These are phyloP conservation scores for Drosophila subpulchrella DNA, from an alignment of 1,140 invertebrate genomes.

Conservation along the genomic window DNA sequence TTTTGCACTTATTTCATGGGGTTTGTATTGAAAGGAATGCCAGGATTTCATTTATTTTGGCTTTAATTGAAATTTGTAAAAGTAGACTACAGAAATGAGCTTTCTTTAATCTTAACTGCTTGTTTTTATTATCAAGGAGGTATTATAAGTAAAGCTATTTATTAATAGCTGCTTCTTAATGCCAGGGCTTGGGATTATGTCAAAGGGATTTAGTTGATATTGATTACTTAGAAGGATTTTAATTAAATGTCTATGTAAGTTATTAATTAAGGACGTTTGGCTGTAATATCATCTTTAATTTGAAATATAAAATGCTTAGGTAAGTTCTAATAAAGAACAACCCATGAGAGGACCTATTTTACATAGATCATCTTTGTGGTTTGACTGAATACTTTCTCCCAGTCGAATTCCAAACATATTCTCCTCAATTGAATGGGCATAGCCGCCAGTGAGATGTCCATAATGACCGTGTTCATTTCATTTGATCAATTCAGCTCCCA, in stretches of 20 bases:
- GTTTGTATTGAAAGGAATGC: not conserved
- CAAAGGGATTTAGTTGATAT: no score
- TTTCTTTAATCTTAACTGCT: not conserved
- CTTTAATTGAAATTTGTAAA: not conserved
- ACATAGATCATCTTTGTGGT: not conserved
- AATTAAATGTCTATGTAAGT: no score
- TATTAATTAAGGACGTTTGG: no score
- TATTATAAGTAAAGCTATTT: not conserved
- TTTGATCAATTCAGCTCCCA: constrained; percentile 33
- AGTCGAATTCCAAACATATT: constrained; percentile 30
- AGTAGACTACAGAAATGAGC: not conserved
- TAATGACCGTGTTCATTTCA: constrained; percentile 45
- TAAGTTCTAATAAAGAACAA: not conserved
- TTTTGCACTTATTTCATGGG: not conserved
- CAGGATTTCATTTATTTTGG: constrained; percentile 1
- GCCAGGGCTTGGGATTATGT: not conserved
- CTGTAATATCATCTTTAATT: no score
- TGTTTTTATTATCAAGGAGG: not conserved
- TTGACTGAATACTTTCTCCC: constrained; percentile 26
- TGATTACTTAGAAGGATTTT: no score
- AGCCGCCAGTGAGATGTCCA: constrained; percentile 25
- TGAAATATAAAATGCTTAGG: no score
- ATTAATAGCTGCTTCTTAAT: not conserved
- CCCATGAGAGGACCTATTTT: not conserved
- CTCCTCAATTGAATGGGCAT: constrained; percentile 18